Conservation (phyloP, 2,113 vertebrate genomes). For the Vulpes ferrilata region DNA sequence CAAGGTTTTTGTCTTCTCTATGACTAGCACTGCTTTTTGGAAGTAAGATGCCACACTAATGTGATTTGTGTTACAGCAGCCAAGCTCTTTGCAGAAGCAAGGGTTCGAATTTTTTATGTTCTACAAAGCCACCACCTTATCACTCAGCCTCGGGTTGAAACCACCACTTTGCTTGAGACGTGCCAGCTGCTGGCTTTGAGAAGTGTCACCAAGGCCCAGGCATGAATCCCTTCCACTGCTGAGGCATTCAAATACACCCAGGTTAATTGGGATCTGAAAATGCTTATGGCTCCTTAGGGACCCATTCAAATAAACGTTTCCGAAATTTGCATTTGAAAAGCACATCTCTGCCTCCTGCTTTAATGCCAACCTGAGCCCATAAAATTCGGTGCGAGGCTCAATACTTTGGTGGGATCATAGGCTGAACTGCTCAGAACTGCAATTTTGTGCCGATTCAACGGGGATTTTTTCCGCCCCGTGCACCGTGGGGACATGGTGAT, state of each 20-base stretch:
- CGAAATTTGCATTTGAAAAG: conserved; percentile 28
- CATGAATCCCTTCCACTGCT: not conserved
- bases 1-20: conserved; percentile 30
- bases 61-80: not conserved
- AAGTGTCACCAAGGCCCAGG: not conserved
- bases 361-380: not conserved
- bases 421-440: not conserved
- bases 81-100: not conserved
- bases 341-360: not conserved
- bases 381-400: not conserved
- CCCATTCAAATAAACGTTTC: not conserved
- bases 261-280: not conserved
- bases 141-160: not conserved
- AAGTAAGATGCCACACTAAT: not conserved
- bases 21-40: not conserved
- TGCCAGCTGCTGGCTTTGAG: not conserved
- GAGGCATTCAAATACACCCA: not conserved
- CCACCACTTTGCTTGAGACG: not conserved
- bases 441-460: not conserved
- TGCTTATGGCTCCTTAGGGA: not conserved
- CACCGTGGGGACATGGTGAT: not conserved
- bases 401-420: not conserved
- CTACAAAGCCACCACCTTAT: not conserved
- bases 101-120: not conserved
- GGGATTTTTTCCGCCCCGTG: not conserved